Percentiles rank a stretch among this genome's conserved stretches.
phyloP scores from a whole-genome alignment of 2,888 invertebrate genomes.

The Watsonalla cultraria region DNA sequence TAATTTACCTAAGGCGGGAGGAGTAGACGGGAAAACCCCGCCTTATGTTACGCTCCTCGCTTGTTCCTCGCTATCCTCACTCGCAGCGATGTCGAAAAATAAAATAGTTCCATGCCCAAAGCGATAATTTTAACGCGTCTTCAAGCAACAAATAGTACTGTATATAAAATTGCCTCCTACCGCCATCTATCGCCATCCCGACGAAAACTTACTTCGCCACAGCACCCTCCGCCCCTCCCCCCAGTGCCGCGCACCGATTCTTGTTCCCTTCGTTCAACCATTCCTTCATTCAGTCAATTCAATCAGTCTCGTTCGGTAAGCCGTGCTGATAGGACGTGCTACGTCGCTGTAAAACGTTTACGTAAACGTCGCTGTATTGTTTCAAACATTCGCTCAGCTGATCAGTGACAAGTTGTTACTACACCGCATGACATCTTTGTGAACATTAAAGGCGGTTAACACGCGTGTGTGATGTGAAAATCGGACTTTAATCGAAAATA shows the following conservation, averaged over 20 bases:
- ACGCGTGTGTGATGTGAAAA: slow-evolving; percentile 31
- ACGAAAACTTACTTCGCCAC: slow-evolving; percentile 23
- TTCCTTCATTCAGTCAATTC: slow-evolving; percentile 49
- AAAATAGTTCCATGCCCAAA: slow-evolving; percentile 13
- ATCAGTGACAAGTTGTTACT: slow-evolving; percentile 54
- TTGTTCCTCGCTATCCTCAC: slow-evolving; percentile 13
- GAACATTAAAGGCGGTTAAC: slow-evolving; percentile 21
- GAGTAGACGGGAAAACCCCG: slow-evolving; percentile 13
- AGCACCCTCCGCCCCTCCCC: slow-evolving; percentile 12
- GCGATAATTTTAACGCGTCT: slow-evolving; percentile 35
- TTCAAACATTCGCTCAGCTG: slow-evolving; percentile 72
- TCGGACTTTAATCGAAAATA: slow-evolving; percentile 54
- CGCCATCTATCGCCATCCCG: slow-evolving; percentile 55
- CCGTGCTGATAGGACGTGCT: slow-evolving; percentile 27
- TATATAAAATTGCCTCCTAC: slow-evolving; percentile 19
- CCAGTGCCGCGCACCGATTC: slow-evolving; percentile 18
- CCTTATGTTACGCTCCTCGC: background rate
- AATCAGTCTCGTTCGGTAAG: slow-evolving; percentile 62
- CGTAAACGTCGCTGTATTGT: slow-evolving; percentile 63
- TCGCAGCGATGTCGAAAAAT: background rate
- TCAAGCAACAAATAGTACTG: slow-evolving; percentile 18
- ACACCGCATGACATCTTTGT: slow-evolving; percentile 15
- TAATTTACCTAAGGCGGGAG: slow-evolving; percentile 55
- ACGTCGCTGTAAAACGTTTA: slow-evolving; percentile 17
- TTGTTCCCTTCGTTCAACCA: slow-evolving; percentile 25